Evolutionary conservation across 37 sponge, comb jelly and placozoan species (phyloP).

Genomic region (Corticium candelabrum): DNA sequence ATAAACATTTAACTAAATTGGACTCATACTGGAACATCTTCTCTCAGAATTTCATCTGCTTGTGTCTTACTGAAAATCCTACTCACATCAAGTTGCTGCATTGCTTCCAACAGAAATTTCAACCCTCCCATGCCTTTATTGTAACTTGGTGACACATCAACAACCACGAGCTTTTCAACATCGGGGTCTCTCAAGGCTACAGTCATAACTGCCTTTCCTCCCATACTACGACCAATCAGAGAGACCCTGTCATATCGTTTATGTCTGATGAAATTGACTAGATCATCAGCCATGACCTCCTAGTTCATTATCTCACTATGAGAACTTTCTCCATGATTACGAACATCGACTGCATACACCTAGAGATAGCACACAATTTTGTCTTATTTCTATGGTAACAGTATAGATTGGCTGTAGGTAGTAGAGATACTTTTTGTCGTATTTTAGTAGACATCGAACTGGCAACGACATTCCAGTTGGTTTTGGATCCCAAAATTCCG

Average conservation of each 20-base stretch:
- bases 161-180: constrained; percentile 53
- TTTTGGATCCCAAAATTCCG: constrained; percentile 64
- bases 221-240: constrained; percentile 89
- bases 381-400: too few species aligned
- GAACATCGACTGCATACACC: constrained; percentile 73
- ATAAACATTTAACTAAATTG: neutral
- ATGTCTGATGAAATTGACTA: constrained; percentile 31
- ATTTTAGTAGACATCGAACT: too few species aligned
- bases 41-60: neutral
- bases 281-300: constrained; percentile 48
- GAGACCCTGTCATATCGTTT: constrained; percentile 8
- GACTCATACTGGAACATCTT: neutral
- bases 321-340: constrained; percentile 87
- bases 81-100: constrained; percentile 5
- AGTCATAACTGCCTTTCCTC: constrained; percentile 71
- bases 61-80: neutral
- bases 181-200: constrained; percentile 48
- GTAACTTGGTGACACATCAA: constrained; percentile 54
- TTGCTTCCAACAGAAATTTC: too few species aligned
- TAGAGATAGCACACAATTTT: too few species aligned
- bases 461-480: too few species aligned
- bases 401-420: too few species aligned
- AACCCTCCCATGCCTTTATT: neutral
- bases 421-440: too few species aligned
- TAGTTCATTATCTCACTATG: constrained; percentile 51